Percentiles rank a stretch among this genome's conserved stretches.
phyloP scores from a whole-genome alignment of 2,888 invertebrate species.

The Tribolium freemani region DNA sequence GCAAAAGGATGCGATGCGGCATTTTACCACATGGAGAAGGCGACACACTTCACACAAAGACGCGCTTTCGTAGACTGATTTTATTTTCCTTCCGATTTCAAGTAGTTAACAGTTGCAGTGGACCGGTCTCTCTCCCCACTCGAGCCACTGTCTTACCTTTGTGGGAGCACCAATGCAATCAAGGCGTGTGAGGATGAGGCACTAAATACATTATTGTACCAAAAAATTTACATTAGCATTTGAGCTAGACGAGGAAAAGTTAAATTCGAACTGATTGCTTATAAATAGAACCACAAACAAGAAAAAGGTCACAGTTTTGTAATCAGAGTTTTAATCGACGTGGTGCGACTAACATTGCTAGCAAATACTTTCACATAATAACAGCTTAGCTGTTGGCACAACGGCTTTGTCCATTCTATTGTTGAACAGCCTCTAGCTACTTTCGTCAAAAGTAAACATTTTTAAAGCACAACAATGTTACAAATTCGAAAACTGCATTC shows the following conservation, averaged over 20 bases:
- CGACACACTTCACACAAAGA: too few relatives aligned
- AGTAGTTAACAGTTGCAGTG: conserved; percentile 51
- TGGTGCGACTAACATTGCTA: conserved; percentile 10
- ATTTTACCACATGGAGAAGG: conserved; percentile 8
- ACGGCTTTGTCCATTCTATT: conserved; percentile 23
- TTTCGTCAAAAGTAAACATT: not conserved
- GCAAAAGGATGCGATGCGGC: conserved; percentile 1
- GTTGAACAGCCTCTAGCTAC: conserved; percentile 6
- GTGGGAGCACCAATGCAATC: conserved; percentile 9
- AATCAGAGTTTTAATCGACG: conserved; percentile 1
- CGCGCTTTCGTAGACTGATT: conserved; percentile 51
- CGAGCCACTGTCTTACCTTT: conserved; percentile 38
- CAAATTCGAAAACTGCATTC: not conserved
- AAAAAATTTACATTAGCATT: too few relatives aligned
- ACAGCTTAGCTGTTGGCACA: not conserved
- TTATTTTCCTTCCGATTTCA: conserved; percentile 50
- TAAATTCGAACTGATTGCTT: not conserved
- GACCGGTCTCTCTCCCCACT: conserved; percentile 51
- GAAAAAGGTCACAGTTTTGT: not conserved
- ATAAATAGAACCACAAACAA: not conserved
- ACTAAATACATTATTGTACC: not conserved
- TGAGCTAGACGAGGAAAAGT: too few relatives aligned
- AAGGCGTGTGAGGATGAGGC: conserved; percentile 5
- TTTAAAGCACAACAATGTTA: not conserved
- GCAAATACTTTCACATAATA: conserved; percentile 34